phyloP scores from a whole-genome alignment of 2,888 invertebrate genomes.

The Malthinus seriepunctatus region DNA sequence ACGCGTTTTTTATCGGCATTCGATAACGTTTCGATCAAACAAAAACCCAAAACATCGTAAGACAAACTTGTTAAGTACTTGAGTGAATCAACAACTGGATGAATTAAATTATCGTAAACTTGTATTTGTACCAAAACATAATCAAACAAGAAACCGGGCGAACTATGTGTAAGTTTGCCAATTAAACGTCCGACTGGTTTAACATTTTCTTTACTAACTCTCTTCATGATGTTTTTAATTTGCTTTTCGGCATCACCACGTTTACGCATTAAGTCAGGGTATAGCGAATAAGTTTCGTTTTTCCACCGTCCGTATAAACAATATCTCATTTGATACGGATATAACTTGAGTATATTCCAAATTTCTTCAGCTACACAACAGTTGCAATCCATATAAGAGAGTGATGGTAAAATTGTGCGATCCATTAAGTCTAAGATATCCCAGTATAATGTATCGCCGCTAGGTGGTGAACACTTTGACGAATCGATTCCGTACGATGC shows the following conservation, averaged over 20 bases:
- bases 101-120: conserved; percentile 53
- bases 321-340: conserved; percentile 82
- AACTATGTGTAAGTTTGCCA: conserved; percentile 95
- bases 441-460: conserved; percentile 69
- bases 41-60: conserved; percentile 94
- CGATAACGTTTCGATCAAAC: conserved; percentile 90
- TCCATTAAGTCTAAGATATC: conserved; percentile 87
- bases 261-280: conserved; percentile 82
- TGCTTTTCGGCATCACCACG: conserved; percentile 87
- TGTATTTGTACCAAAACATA: conserved; percentile 65
- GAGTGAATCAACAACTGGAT: conserved; percentile 95
- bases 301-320: conserved; percentile 97
- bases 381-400: conserved; percentile 91
- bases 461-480: conserved; percentile 38
- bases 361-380: conserved; percentile 96
- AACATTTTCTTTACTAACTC: conserved; percentile 97
- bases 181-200: conserved; percentile 95
- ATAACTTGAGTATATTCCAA: conserved; percentile 85
- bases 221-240: conserved; percentile 96
- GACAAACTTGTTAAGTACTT: conserved; percentile 95
- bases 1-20: conserved; percentile 75
- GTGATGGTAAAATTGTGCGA: conserved; percentile 84
- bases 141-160: conserved; percentile 95
- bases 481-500: conserved; percentile 45
- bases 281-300: conserved; percentile 80